Base-by-base conservation (phyloP, 2,113 vertebrate species). In the Corynorhinus townsendii region DNA sequence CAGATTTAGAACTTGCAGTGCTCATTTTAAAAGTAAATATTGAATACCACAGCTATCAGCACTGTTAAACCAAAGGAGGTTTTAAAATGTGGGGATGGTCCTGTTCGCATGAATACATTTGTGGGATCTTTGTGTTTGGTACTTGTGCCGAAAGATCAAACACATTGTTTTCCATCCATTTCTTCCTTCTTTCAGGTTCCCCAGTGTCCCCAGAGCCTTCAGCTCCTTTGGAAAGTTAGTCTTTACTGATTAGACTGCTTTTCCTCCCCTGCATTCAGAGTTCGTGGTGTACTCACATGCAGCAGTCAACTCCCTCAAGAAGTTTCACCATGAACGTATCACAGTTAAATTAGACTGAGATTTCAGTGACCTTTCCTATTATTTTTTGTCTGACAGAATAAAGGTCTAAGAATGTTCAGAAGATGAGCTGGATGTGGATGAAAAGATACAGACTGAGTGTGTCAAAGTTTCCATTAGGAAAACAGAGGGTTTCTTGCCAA, bases 381-480 rank as follows among this genome's bases (percentile, higher is more conserved):
- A 45, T 8, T 97, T 97, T 81, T 43, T 80, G 96, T 97, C 97
- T 97, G 97, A 97, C 94, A 97, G 97, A 98, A 98, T 98, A 96
- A 98, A 98, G 96, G 96, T 96, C 96, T 98, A 97, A 97, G 98
- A 98, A 97, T 97, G 95, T 95, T 94, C 95, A 98, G 97, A 97
- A 97, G 98, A 98, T 97, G 97, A 97, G 94, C 90, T 98, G 98
- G 97, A 97, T 4, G 3, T 83, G 95, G 97, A 98, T 98, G 97
- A 98, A 98, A 98, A 98, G 97, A 98, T 86, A 95, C 97, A 98
- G 97, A 95, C 82, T 76, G 87, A 97, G 89, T 91, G 86, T 94
- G 98, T 98, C 98, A 98, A 93, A 98, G 97, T 98, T 98, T 98
- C 98, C 98, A 97, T 98, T 97, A 98, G 97, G 96, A 98, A 97